Evolutionary conservation across 2,888 invertebrate genomes (phyloP), one percentile per base, ranked within the genome.

Genomic region (Automeris io): DNA sequence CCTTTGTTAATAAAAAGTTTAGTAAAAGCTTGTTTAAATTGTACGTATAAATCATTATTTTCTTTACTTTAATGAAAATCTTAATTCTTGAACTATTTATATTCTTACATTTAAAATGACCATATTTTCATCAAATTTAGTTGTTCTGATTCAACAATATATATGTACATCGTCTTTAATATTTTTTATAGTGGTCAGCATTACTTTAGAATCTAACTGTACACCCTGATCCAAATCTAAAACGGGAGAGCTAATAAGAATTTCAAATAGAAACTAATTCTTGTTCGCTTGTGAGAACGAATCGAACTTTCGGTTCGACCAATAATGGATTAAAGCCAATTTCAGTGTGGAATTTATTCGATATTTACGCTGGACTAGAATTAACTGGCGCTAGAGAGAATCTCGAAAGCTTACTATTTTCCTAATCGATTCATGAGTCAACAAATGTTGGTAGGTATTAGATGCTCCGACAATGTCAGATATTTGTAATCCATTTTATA

Each of bases 221-320:
- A 51, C 5, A 16, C 16, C n/a, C 8, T 29, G 16, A 64, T 61
- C 55, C 56, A 62, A 62, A 59, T 59, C 54, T 48, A 53, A 50
- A 60, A 56, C 55, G 57, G 53, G 53, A 46, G 43, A 48, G 45
- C 58, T 56, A 57, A 66, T 66, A 63, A 57, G 67, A 66, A 64
- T 66, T 66, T 60, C 61, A 64, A 66, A 66, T 64, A 45, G 54
- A 47, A 45, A 36, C 13, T 40, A 31, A 44, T 45, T 44, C 50
- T 51, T 54, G 54, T 53, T 54, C 39, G 45, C 45, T 46, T 47
- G 39, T 46, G 56, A 44, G 51, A 53, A 51, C 52, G 49, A 43
- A 50, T 26, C 48, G 45, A 60, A 62, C 52, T 59, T 64, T 61
- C 43, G 52, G 52, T 48, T 45, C 41, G 36, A 47, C 53, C 56